Evolutionary conservation across 2,888 invertebrate genomes (phyloP), one percentile per base, ranked within the genome.

Genomic region (Cephus pygmeus): DNA sequence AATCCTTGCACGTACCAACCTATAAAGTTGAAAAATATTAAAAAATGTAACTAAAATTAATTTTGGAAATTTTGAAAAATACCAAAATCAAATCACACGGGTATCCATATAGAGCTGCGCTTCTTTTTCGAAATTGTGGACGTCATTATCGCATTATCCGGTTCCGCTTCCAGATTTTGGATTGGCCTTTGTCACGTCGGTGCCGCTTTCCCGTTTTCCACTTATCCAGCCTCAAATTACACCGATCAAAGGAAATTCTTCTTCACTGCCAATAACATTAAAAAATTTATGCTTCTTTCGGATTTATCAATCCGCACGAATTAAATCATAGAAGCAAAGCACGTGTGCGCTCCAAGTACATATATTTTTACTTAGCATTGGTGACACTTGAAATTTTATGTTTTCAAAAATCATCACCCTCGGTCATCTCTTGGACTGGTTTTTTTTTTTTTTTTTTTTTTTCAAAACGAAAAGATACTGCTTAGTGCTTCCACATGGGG

Each of bases 81-180:
- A 40, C 2, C 56, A 9, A 56, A 56, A 56, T 56, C 40, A 40
- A 6, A 40, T 40, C 23, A 23, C 40, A 15, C 15, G 40, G 40
- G 15, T 15, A 23, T 35, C 40, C 2, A 40, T 40, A 40, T 4
- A 40, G 40, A 15, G 15, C 23, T 9, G 2, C 6, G 23, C 9
- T 56, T 15, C 15, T 56, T 23, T 23, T 56, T 56, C 56, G 23
- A 56, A 56, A 56, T 56, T 56, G 9, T 56, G 12, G 15, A 71
- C 71, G 31, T 83, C 85, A 88, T 88, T 86, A 87, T 87, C 85
- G 82, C 78, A 87, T 87, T 87, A 87, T 85, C 81, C 83, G 83
- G 86, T 87, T 87, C 85, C 86, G 87, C 87, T 87, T 87, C 84
- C 83, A 83, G 83, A 87, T 85, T 87, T 83, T 84, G 81, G 80